Base-by-base conservation (phyloP, 2,797 vertebrate genomes). In the Esox masquinongy region DNA sequence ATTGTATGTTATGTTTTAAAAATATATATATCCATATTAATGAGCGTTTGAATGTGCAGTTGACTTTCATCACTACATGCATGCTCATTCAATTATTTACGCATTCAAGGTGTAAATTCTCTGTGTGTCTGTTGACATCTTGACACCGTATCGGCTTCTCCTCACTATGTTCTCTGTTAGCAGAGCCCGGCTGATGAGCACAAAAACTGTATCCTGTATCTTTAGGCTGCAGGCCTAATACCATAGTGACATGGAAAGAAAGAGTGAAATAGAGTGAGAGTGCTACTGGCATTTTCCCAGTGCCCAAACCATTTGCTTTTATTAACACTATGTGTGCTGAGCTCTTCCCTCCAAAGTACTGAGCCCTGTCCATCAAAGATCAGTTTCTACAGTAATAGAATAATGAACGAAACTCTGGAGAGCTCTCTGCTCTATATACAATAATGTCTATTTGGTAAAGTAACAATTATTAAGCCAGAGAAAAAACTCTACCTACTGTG, bases 181-280 rank as follows among this genome's bases (percentile, higher is more conserved):
- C 7, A 31, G 15, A 68, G 19, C 3, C 67, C 67, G 22, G 7
- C 67, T 39, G 26, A 68, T 19, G 68, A 70, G 39, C 22, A 24
- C 14, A 49, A 22, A 0, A 15, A 69, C 16, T 14, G 34, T 49
- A 50, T 31, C 4, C 29, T 53, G 34, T 73, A 9, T 39, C 31
- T 76, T 50, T 73, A 72, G 17, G 50, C 53, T 63, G 29, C 61
- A 72, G 39, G 63, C 50, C 31, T 61, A 51, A 64, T 50, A 24
- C 70, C 26, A 71, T 4, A 68, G 49, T 72, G 29, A 56, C 70
- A 43, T n/a, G 9, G 4, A 3, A 68, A 47, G 67, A 47, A 22
- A 68, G 39, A 70, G 36, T 36, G 63, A 47, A 26, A 36, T 26
- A 34, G 43, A 64, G 47, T 26, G 76, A 78, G 70, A 81, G 73